Conservation (phyloP, 2,113 vertebrate species). For the Natator depressus region DNA sequence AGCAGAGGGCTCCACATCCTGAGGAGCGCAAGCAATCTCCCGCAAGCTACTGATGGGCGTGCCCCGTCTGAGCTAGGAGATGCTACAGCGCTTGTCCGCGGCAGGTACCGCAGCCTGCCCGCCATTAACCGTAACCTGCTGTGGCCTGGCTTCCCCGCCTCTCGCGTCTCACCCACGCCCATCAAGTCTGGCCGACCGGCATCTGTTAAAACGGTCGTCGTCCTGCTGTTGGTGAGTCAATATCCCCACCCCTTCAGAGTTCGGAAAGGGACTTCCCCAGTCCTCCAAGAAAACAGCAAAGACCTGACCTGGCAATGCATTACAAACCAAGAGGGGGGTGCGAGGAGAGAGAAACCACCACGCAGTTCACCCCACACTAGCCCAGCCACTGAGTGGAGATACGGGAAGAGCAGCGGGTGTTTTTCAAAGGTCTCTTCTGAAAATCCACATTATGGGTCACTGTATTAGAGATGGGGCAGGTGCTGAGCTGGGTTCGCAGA, state of each 20-base stretch:
- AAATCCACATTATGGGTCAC: background rate
- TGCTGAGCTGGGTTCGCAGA: background rate
- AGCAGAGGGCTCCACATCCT: background rate
- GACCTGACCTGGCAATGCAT: background rate
- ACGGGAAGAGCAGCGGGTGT: background rate
- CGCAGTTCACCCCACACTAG: background rate
- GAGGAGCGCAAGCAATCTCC: background rate
- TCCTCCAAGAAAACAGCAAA: background rate
- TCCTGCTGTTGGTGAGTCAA: background rate
- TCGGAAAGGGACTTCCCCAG: background rate
- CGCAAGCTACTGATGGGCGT: background rate
- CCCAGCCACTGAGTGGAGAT: background rate
- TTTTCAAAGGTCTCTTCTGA: background rate
- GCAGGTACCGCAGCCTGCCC: background rate
- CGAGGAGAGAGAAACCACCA: background rate
- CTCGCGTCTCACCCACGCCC: background rate
- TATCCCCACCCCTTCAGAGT: background rate
- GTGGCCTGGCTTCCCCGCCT: background rate
- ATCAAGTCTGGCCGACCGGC: background rate
- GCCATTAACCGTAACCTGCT: background rate
- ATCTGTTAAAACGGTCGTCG: background rate
- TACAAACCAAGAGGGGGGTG: background rate
- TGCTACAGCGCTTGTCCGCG: rapidly evolving
- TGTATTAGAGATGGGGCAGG: background rate
- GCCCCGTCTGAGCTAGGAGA: background rate